Percentiles rank a stretch among this genome's conserved stretches.
Conservation (phyloP, 92 coral and sea anemone genomes). For the Diadumene lineata region DNA sequence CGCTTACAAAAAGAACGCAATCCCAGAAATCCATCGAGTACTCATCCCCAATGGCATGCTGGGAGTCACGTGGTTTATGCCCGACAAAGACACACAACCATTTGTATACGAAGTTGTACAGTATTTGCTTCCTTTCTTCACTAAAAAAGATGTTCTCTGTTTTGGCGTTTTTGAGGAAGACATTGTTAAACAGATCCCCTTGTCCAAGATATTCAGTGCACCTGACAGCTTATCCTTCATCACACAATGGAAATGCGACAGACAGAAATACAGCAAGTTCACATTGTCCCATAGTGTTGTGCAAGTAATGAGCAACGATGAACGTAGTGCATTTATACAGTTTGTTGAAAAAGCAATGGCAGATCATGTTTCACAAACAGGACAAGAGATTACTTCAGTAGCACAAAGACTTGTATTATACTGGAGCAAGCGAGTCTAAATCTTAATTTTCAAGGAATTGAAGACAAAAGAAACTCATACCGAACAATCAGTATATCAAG, state of each 20-base stretch:
- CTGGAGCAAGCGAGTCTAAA: not conserved
- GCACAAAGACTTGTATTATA: not conserved
- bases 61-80: slow-evolving; percentile 40
- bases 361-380: not conserved
- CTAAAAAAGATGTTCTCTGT: not conserved
- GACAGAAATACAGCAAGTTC: not conserved
- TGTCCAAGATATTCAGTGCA: not conserved
- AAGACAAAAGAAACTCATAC: too few species aligned
- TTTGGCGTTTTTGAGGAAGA: not conserved
- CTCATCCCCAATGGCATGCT: slow-evolving; percentile 46
- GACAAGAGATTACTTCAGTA: not conserved
- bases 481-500: too few species aligned
- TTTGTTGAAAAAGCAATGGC: not conserved
- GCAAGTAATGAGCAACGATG: not conserved
- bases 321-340: not conserved
- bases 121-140: slow-evolving; percentile 24
- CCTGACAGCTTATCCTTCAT: not conserved
- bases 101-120: slow-evolving; percentile 14
- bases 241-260: not conserved
- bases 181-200: not conserved
- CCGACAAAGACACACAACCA: slow-evolving; percentile 11
- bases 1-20: slow-evolving; percentile 37
- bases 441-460: too few species aligned
- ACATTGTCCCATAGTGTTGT: not conserved
- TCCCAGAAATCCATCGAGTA: slow-evolving; percentile 48